Conservation (phyloP, 2,797 vertebrate genomes). For the Sebastes cheni region DNA sequence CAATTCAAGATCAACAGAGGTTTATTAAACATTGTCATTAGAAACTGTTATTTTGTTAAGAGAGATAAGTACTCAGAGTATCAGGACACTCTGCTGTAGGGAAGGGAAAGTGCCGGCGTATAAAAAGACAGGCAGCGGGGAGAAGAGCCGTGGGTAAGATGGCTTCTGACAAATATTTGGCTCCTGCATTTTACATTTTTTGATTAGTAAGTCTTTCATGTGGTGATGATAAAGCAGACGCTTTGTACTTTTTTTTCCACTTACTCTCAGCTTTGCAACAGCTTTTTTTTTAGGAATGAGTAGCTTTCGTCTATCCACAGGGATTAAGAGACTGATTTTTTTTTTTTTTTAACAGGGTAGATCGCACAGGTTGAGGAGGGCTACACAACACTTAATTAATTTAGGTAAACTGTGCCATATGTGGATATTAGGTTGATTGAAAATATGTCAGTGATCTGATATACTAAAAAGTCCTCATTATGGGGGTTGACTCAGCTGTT, state of each 20-base stretch:
- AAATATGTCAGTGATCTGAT: neutral
- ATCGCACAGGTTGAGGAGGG: neutral
- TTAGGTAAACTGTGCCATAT: neutral
- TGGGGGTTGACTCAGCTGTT: neutral
- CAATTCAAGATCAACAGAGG: neutral
- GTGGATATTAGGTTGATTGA: neutral
- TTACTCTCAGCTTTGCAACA: neutral
- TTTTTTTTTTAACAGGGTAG: neutral
- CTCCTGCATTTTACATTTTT: neutral
- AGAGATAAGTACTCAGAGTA: neutral
- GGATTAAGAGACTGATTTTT: neutral
- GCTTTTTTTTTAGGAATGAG: neutral
- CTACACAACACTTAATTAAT: neutral
- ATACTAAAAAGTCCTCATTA: neutral
- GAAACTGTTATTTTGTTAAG: neutral
- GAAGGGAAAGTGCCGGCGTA: neutral
- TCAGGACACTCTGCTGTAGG: neutral
- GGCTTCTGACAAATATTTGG: neutral
- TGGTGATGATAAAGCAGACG: neutral
- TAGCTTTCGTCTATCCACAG: conserved; percentile 1
- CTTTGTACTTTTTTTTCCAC: neutral
- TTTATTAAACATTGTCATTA: neutral
- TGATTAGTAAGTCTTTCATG: neutral
- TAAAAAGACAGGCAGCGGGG: neutral
- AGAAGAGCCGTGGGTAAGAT: neutral